Evolutionary conservation across 2,888 invertebrate genomes (phyloP), one percentile per base, ranked within the genome.

Genomic region (Ornithoptera priamus): DNA sequence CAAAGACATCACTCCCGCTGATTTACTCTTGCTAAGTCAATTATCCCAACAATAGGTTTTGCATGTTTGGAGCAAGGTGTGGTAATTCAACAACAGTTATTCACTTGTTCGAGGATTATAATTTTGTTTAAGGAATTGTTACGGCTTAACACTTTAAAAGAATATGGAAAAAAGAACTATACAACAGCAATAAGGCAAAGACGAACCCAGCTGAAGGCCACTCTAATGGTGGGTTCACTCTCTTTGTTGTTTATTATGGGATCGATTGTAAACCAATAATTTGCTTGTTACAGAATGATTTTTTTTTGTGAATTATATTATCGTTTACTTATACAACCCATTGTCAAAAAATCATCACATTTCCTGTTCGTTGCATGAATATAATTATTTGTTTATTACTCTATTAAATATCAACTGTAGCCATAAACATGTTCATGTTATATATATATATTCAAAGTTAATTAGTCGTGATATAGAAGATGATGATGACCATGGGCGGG

Each of bases 11-110:
- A 81, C 82, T 77, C 87, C 85, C 81, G 84, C 83, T 84, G 85
- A 74, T 74, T 67, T 58, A 73, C 68, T 65, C 73, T 78, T 83
- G 78, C 81, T 80, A 81, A 83, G 80, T 80, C 83, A 82, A 85
- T 83, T 86, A 85, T 68, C 59, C 57, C 62, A 68, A 87, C 85
- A 89, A 89, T 84, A 84, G 86, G 69, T 70, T 80, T 70, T 15
- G 75, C 75, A 72, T 83, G 81, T 86, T 87, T 87, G 79, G 72
- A 71, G 70, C 74, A 78, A 83, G 81, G 85, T 85, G 85, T 80
- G 62, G 59, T 70, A 70, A 70, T 66, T 67, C 64, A 60, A 63
- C 22, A 56, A 60, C n/a, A 67, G 30, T 17, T 63, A 70, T 70
- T 86, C 85, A 86, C 30, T 78, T 65, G 66, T 77, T 59, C 22